Base-by-base conservation (phyloP, 2,888 invertebrate species). In the Ectobius pallidus region DNA sequence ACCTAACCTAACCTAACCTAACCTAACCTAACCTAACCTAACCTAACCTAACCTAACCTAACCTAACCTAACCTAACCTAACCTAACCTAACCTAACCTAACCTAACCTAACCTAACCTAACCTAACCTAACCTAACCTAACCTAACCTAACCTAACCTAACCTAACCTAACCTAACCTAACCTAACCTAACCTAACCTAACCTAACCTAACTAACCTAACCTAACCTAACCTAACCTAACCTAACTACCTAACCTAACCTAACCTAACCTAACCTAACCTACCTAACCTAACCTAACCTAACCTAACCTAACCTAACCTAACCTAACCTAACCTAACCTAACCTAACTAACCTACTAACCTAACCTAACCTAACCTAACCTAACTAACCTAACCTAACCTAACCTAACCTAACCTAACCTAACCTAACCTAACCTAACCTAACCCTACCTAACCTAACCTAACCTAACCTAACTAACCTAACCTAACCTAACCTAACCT, bases 61-160 rank as follows among this genome's bases (percentile, higher is more conserved):
- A 46, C 46, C 46, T 46, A 46, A 46, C 46, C 46, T 46, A 18
- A 49, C 49, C 49, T 16, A 46, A 9, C 46, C 46, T 46, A 46
- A 46, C 46, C 46, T 46, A 46, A 46, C 46, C 46, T 46, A 46
- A 9, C 46, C 46, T 46, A 46, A 46, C 46, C 16, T 16, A 46
- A 46, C 46, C 46, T 46, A 46, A 46, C 16, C 16, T 46, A 46
- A 9, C 16, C 46, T 46, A 46, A 46, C 6, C 46, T 46, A 46
- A 46, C 46, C 16, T 46, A 46, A 46, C 46, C 46, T 16, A 46
- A 46, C 46, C 46, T 46, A 46, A 46, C 46, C 46, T 46, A 46
- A 9, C 46, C 46, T 46, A 46, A 46, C 46, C 16, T 46, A 46
- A 46, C 46, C 46, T 46, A 46, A 9, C 46, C 46, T 46, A 46